Conservation (phyloP, 2,797 vertebrate species). For the Neopelma chrysocephalum region DNA sequence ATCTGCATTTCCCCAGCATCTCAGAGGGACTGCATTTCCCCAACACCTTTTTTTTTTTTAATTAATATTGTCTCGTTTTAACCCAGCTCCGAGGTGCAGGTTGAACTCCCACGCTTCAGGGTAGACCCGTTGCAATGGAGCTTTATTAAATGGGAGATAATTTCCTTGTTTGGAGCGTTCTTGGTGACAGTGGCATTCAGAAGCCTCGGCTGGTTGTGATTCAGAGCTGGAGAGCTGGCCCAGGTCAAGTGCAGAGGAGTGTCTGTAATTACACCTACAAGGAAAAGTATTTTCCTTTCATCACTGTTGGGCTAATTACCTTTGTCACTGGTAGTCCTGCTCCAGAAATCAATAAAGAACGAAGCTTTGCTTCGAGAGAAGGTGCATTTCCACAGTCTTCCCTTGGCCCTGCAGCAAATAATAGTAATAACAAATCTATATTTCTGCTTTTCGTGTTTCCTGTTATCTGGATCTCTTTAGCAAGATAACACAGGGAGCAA, state of each 20-base stretch:
- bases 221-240: not conserved
- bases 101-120: fast-evolving
- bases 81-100: fast-evolving
- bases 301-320: slow-evolving; percentile 22
- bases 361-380: slow-evolving; percentile 1
- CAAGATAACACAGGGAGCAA: not conserved
- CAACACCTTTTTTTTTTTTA: not conserved
- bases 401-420: slow-evolving; percentile 8
- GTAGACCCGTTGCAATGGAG: not conserved
- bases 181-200: not conserved
- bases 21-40: too few relatives aligned
- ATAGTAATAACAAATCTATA: slow-evolving; percentile 38
- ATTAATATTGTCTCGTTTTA: not conserved
- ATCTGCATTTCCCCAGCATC: not conserved
- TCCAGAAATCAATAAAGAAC: slow-evolving; percentile 23
- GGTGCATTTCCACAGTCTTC: slow-evolving; percentile 5
- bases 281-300: not conserved
- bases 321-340: not conserved
- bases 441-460: not conserved
- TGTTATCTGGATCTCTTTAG: slow-evolving; percentile 17
- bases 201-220: not conserved
- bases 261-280: not conserved
- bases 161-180: not conserved
- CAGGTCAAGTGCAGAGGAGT: not conserved
- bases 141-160: not conserved